These are phyloP conservation scores for Drosophila funebris DNA, from an alignment of 1,140 invertebrate genomes.

Conservation along the genomic window DNA sequence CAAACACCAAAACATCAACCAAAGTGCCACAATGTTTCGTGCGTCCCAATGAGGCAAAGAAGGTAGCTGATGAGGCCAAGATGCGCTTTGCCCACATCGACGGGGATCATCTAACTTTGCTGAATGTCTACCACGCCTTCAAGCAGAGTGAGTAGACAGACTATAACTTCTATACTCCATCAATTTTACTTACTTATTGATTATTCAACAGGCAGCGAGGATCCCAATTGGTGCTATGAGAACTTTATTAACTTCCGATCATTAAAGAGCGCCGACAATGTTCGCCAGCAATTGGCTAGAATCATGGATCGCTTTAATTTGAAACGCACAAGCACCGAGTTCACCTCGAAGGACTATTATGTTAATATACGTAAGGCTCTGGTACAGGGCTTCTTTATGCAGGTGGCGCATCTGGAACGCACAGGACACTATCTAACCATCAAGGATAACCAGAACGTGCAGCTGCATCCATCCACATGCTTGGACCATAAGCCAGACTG, in stretches of 20 bases:
- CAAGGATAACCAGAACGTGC: slow-evolving; percentile 99
- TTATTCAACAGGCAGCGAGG: slow-evolving; percentile 85
- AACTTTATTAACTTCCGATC: slow-evolving; percentile 99
- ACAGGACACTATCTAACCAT: slow-evolving; percentile 99
- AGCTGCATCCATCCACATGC: slow-evolving; percentile 99
- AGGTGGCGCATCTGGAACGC: slow-evolving; percentile 98
- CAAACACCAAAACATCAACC: slow-evolving; percentile 65
- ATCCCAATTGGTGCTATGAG: slow-evolving; percentile 97
- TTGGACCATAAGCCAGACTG: slow-evolving; percentile 99
- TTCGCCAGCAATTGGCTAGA: slow-evolving; percentile 87
- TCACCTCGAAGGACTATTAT: slow-evolving; percentile 99
- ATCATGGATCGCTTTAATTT: slow-evolving; percentile 94
- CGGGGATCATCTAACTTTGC: slow-evolving; percentile 98
- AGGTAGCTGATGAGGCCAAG: slow-evolving; percentile 99
- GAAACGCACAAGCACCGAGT: slow-evolving; percentile 98
- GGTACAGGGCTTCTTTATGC: slow-evolving; percentile 99
- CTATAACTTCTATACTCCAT: neutral
- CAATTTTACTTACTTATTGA: slow-evolving; percentile 69
- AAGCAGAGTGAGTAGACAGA: slow-evolving; percentile 96
- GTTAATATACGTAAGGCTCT: slow-evolving; percentile 99
- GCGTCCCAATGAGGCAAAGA: slow-evolving; percentile 99
- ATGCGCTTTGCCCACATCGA: slow-evolving; percentile 99
- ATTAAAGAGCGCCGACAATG: slow-evolving; percentile 92
- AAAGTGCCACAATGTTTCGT: slow-evolving; percentile 99
- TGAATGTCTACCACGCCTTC: slow-evolving; percentile 99